Conservation (phyloP, 2,888 invertebrate species). For the Troides oblongomaculatus region DNA sequence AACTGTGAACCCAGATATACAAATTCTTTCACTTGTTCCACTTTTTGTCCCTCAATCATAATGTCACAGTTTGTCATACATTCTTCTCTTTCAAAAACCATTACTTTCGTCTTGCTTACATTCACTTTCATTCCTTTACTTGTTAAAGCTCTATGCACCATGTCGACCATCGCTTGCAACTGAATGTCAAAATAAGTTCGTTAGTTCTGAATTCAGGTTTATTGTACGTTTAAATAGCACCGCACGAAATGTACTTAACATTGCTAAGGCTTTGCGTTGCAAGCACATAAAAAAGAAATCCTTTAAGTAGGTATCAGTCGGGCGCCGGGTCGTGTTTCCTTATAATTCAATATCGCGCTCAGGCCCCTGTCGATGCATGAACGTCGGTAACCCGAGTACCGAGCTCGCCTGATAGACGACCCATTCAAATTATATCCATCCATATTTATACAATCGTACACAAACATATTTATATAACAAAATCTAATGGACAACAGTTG, state of each 20-base stretch:
- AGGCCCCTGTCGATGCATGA: slow-evolving; percentile 47
- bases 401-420: slow-evolving; percentile 35
- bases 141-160: too few relatives aligned
- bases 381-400: slow-evolving; percentile 46
- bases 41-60: too few relatives aligned
- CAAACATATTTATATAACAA: neutral
- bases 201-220: neutral
- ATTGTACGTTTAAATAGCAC: neutral
- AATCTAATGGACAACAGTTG: neutral
- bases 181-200: neutral
- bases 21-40: too few relatives aligned
- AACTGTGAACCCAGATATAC: too few relatives aligned
- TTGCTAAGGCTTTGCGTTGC: slow-evolving; percentile 24
- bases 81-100: too few relatives aligned
- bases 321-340: slow-evolving; percentile 57
- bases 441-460: neutral
- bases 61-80: too few relatives aligned
- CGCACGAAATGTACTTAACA: slow-evolving; percentile 4
- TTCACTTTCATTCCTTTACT: too few relatives aligned
- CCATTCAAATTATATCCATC: slow-evolving; percentile 21
- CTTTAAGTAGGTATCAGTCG: slow-evolving; percentile 30
- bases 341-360: slow-evolving; percentile 39
- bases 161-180: too few relatives aligned
- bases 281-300: slow-evolving; percentile 18
- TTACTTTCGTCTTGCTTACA: too few relatives aligned